Evolutionary conservation across 2,113 vertebrate genomes (phyloP).

Genomic region (Ageneiosus marmoratus): DNA sequence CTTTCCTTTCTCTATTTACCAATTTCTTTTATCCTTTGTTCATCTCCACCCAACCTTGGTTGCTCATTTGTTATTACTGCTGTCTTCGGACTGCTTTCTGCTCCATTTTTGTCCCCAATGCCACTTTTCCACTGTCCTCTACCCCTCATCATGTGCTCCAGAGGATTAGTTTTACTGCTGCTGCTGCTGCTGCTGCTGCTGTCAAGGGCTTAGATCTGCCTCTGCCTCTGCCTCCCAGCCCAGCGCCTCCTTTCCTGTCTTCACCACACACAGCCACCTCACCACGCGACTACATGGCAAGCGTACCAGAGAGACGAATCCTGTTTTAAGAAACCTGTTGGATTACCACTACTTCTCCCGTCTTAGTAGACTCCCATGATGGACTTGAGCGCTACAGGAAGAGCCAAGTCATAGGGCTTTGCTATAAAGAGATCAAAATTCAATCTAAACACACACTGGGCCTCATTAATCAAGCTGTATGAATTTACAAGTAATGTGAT

Average conservation of each 20-base stretch:
- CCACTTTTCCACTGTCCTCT: slow-evolving; percentile 17
- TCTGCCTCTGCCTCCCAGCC: slow-evolving; percentile 58
- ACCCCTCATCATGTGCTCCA: slow-evolving; percentile 60
- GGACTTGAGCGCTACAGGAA: slow-evolving; percentile 4
- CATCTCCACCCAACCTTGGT: neutral
- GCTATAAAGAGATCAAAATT: slow-evolving; percentile 6
- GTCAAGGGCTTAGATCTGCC: slow-evolving; percentile 64
- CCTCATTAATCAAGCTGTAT: neutral
- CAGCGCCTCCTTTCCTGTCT: slow-evolving; percentile 45
- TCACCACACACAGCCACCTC: slow-evolving; percentile 27
- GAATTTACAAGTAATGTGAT: neutral
- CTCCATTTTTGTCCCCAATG: neutral
- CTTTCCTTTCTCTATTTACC: neutral
- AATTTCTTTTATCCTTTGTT: neutral
- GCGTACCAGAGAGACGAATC: slow-evolving; percentile 23
- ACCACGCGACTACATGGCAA: neutral
- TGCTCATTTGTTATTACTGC: slow-evolving; percentile 4
- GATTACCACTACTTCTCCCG: neutral
- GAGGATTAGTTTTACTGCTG: slow-evolving; percentile 69
- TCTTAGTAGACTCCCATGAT: neutral
- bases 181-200: slow-evolving; percentile 62
- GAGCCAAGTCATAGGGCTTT: neutral
- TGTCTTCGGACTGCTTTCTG: neutral
- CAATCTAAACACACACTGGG: slow-evolving; percentile 18
- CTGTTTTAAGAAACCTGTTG: slow-evolving; percentile 23